These are phyloP conservation scores for Escarpia spicata DNA, from an alignment of 2,888 invertebrate species.

Conservation along the genomic window DNA sequence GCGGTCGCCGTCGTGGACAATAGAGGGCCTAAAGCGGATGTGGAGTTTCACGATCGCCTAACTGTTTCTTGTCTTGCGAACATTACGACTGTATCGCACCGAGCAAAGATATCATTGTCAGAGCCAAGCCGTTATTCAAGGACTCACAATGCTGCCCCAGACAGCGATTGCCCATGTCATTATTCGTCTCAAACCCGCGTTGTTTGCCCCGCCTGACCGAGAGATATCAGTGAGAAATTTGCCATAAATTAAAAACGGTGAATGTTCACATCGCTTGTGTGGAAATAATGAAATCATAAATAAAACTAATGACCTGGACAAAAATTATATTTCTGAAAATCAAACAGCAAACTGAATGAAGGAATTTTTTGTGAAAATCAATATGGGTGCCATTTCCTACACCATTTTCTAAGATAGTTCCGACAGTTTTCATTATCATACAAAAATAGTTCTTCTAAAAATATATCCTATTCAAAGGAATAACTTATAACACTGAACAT, in stretches of 20 bases:
- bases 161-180: not conserved
- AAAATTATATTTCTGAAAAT: not conserved
- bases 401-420: not conserved
- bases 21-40: not conserved
- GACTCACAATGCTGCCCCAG: not conserved
- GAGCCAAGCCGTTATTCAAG: not conserved
- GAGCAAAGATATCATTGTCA: conserved; percentile 3
- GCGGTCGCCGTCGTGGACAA: not conserved
- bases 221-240: not conserved
- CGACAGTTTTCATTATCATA: not conserved
- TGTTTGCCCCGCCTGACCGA: not conserved
- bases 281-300: not conserved
- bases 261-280: not conserved
- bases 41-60: not conserved
- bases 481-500: not conserved
- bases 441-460: not conserved
- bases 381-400: not conserved
- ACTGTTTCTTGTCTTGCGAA: conserved; percentile 16
- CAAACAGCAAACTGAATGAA: not conserved
- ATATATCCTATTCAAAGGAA: not conserved
- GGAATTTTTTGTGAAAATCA: not conserved
- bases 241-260: not conserved
- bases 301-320: not conserved
- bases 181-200: not conserved
- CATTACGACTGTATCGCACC: not conserved